Conservation (phyloP, 1,140 invertebrate species). For the Papilio glaucus region DNA sequence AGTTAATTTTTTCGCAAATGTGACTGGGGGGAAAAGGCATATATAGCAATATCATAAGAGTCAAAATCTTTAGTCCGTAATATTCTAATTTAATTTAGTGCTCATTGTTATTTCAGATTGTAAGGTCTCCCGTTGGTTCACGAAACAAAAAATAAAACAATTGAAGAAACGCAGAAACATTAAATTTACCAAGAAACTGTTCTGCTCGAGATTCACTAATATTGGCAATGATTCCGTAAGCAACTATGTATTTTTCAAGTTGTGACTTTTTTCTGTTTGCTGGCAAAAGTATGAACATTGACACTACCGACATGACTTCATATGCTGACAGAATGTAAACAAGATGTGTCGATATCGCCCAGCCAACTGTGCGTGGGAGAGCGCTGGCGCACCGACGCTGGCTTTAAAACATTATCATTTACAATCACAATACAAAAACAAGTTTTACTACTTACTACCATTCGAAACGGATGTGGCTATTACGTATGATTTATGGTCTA, state of each 20-base stretch:
- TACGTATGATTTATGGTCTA: background rate
- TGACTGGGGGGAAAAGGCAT: background rate
- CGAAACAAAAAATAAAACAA: too few species aligned
- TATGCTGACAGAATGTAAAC: conserved; percentile 12
- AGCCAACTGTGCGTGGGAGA: background rate
- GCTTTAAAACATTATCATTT: background rate
- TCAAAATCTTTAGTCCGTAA: too few species aligned
- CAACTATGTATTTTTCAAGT: background rate
- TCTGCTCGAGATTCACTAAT: background rate
- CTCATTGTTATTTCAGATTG: too few species aligned
- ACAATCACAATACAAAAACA: background rate
- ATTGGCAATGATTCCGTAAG: background rate
- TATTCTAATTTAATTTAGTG: too few species aligned
- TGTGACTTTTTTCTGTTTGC: conserved; percentile 22
- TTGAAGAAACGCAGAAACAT: too few species aligned
- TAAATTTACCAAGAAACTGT: background rate
- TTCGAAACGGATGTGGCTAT: background rate
- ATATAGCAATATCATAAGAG: background rate
- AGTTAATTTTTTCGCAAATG: background rate
- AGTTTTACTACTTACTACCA: background rate
- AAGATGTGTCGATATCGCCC: conserved; percentile 4
- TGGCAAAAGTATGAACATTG: conserved; percentile 11
- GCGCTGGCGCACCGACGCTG: background rate
- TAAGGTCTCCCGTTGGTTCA: too few species aligned
- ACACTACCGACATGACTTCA: conserved; percentile 2